phyloP scores from a whole-genome alignment of 2,113 vertebrate genomes.

The Microtus richardsoni region DNA sequence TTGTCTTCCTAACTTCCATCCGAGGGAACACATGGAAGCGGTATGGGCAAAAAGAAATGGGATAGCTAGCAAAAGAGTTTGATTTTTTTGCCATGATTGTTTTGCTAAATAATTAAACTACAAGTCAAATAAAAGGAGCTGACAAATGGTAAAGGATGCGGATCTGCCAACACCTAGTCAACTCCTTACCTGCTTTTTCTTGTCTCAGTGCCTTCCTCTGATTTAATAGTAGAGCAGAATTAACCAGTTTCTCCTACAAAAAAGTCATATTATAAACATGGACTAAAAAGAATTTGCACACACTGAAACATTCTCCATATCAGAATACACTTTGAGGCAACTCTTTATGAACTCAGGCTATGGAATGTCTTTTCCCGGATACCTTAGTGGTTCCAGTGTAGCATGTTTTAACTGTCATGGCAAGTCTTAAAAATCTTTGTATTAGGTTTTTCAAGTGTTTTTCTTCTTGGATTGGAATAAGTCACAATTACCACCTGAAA shows the following conservation, averaged over 20 bases:
- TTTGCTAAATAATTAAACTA: constrained; percentile 61
- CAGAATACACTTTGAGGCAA: constrained; percentile 50
- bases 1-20: constrained; percentile 6
- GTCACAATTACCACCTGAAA: neutral
- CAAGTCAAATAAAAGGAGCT: constrained; percentile 60
- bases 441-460: constrained; percentile 18
- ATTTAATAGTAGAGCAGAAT: constrained; percentile 57
- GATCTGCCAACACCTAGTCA: constrained; percentile 60
- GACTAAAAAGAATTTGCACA: neutral
- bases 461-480: constrained; percentile 15
- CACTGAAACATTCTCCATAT: constrained; percentile 27
- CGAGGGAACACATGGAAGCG: neutral
- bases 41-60: constrained; percentile 7
- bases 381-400: neutral
- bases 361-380: neutral
- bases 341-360: constrained; percentile 1
- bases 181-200: constrained; percentile 25
- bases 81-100: neutral
- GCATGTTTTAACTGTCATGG: constrained; percentile 1
- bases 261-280: constrained; percentile 43
- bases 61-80: neutral
- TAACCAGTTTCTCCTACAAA: constrained; percentile 56
- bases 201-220: constrained; percentile 17
- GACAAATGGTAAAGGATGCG: constrained; percentile 24
- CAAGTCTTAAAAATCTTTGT: constrained; percentile 44